Evolutionary conservation across 2,113 vertebrate genomes (phyloP).

Genomic region (Melanostigma gelatinosum): DNA sequence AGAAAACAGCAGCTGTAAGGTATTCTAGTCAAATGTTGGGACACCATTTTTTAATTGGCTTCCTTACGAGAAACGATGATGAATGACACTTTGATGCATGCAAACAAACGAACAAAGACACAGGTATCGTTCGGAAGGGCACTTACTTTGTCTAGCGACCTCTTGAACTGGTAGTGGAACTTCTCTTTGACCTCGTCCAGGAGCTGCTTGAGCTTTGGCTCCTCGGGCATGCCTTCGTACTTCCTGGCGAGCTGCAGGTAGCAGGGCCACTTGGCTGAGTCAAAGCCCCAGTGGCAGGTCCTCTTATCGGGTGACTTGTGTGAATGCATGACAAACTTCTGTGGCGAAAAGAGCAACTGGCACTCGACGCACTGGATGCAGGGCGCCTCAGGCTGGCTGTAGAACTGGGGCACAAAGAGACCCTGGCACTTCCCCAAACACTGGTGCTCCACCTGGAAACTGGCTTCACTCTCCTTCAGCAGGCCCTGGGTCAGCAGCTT

Average conservation of each 20-base stretch:
- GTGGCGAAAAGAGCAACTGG: conserved; percentile 95
- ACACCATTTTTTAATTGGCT: neutral
- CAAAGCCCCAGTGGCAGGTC: conserved; percentile 99
- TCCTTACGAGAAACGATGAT: neutral
- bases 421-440: conserved; percentile 98
- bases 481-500: conserved; percentile 88
- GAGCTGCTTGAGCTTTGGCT: conserved; percentile 88
- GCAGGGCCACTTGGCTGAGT: conserved; percentile 97
- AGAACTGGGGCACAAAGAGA: conserved; percentile 95
- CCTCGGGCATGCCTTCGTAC: conserved; percentile 89
- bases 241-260: conserved; percentile 96
- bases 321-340: conserved; percentile 98
- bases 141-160: conserved; percentile 91
- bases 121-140: neutral
- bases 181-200: conserved; percentile 97
- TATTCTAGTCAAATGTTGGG: conserved; percentile 26
- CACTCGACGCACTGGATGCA: conserved; percentile 98
- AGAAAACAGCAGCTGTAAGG: conserved; percentile 53
- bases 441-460: conserved; percentile 97
- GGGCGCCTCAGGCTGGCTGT: conserved; percentile 90
- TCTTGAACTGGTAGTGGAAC: conserved; percentile 89
- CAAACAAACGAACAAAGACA: neutral
- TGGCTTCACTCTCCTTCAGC: conserved; percentile 91
- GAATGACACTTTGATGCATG: neutral
- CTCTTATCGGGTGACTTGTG: conserved; percentile 97